Evolutionary conservation across 2,797 vertebrate species (phyloP).

Genomic region (Hydrocynus forskahlii): DNA sequence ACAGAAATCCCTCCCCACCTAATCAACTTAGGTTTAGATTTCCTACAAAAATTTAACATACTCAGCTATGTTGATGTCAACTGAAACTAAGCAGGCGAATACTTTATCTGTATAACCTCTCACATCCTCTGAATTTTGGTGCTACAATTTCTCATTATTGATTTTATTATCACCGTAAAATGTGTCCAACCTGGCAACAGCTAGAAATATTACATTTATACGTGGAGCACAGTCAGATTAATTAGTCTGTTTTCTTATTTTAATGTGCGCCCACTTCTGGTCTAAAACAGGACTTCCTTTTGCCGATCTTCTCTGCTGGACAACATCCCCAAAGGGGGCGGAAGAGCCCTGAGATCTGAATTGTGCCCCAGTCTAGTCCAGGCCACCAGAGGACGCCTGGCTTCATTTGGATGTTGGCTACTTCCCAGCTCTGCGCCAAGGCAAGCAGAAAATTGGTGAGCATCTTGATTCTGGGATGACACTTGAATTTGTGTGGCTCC

Average conservation of each 20-base stretch:
- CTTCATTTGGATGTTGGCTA: slow-evolving; percentile 73
- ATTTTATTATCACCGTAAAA: too few relatives aligned
- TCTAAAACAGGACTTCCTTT: not conserved
- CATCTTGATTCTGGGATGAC: slow-evolving; percentile 80
- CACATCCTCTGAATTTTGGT: not conserved
- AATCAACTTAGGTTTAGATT: not conserved
- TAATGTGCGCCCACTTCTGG: not conserved
- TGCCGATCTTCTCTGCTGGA: slow-evolving; percentile 3
- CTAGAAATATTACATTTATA: not conserved
- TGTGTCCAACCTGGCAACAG: not conserved
- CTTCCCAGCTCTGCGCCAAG: slow-evolving; percentile 75
- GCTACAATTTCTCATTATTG: not conserved
- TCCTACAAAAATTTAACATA: too few relatives aligned
- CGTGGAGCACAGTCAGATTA: not conserved
- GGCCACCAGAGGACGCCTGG: slow-evolving; percentile 67
- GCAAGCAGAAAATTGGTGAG: slow-evolving; percentile 81
- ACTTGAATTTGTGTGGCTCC: slow-evolving; percentile 79
- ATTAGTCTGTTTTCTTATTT: not conserved
- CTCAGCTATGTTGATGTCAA: too few relatives aligned
- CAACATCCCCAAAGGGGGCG: slow-evolving; percentile 14
- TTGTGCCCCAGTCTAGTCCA: slow-evolving; percentile 59
- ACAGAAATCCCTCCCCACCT: not conserved
- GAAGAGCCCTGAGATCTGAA: slow-evolving; percentile 23
- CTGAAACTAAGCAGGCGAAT: too few relatives aligned
- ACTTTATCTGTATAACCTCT: not conserved